Evolutionary conservation across 2,888 invertebrate species (phyloP).

Genomic region (Drosophila kambysellisi): DNA sequence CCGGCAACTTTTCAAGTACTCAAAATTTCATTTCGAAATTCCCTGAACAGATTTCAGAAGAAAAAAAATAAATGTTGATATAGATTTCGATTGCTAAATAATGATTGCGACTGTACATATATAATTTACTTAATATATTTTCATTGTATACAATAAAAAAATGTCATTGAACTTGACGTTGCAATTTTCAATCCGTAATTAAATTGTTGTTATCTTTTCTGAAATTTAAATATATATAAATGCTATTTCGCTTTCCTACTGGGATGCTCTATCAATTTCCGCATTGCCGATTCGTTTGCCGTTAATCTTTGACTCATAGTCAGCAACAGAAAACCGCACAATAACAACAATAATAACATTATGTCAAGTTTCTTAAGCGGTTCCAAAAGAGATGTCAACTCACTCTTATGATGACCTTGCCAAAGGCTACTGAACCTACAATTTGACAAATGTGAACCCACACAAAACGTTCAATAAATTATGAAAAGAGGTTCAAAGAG

Average conservation of each 20-base stretch:
- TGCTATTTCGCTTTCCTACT: neutral
- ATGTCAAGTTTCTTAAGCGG: conserved; percentile 26
- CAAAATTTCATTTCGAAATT: conserved; percentile 10
- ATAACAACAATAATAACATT: conserved; percentile 3
- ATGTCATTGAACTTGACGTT: conserved; percentile 55
- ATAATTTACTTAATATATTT: conserved; percentile 3
- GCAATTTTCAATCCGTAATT: conserved; percentile 38
- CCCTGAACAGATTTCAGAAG: neutral
- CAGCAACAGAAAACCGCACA: conserved; percentile 12
- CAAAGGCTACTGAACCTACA: conserved; percentile 53
- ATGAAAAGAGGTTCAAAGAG: conserved; percentile 8
- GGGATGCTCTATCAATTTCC: conserved; percentile 54
- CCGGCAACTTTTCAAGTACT: conserved; percentile 1
- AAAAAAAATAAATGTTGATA: neutral
- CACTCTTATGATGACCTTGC: conserved; percentile 55
- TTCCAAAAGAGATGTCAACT: conserved; percentile 56
- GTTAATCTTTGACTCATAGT: conserved; percentile 53
- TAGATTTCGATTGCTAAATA: conserved; percentile 9
- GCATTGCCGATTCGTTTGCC: conserved; percentile 55
- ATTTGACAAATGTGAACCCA: conserved; percentile 39
- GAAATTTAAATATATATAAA: conserved; percentile 3
- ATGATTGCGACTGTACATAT: conserved; percentile 8
- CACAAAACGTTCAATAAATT: conserved; percentile 34
- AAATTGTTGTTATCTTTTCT: conserved; percentile 17
- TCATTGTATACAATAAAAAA: conserved; percentile 34